phyloP scores from a whole-genome alignment of 92 coral and sea anemone species.

The Meandrina meandrites region DNA sequence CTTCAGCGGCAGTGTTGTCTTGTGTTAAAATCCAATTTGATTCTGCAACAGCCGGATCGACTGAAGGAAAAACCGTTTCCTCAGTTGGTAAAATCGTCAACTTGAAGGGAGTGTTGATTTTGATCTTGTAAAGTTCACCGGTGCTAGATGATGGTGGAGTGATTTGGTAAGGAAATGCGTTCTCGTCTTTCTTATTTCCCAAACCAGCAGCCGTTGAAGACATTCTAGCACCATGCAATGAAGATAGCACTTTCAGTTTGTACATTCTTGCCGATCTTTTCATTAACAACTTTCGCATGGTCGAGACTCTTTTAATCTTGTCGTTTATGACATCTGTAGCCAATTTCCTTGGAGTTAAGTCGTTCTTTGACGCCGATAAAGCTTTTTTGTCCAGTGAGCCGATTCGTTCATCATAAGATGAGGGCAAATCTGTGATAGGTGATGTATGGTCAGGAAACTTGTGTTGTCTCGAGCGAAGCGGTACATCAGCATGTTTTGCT shows the following conservation, averaged over 20 bases:
- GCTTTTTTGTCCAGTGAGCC: not conserved
- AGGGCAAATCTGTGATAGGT: not conserved
- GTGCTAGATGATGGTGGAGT: not conserved
- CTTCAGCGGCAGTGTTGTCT: not conserved
- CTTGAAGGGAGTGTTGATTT: not conserved
- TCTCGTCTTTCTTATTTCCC: not conserved
- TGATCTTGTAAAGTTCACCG: not conserved
- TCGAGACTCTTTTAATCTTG: not conserved
- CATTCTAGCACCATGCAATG: not conserved
- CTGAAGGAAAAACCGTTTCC: not conserved
- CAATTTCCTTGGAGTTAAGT: not conserved
- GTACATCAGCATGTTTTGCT: not conserved
- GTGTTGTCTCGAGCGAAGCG: not conserved
- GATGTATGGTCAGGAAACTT: not conserved
- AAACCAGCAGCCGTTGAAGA: not conserved
- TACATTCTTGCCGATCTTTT: not conserved
- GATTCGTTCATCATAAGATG: not conserved
- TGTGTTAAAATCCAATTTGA: not conserved
- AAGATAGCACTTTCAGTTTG: not conserved
- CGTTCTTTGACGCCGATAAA: not conserved
- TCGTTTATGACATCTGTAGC: not conserved
- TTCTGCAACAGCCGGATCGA: not conserved
- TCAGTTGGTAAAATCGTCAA: constrained; percentile 1
- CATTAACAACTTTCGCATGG: not conserved
- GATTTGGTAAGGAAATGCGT: not conserved